Percentiles rank a stretch among this genome's conserved stretches.
Evolutionary conservation across 2,113 vertebrate species (phyloP).

Genomic region (Columba janthina): DNA sequence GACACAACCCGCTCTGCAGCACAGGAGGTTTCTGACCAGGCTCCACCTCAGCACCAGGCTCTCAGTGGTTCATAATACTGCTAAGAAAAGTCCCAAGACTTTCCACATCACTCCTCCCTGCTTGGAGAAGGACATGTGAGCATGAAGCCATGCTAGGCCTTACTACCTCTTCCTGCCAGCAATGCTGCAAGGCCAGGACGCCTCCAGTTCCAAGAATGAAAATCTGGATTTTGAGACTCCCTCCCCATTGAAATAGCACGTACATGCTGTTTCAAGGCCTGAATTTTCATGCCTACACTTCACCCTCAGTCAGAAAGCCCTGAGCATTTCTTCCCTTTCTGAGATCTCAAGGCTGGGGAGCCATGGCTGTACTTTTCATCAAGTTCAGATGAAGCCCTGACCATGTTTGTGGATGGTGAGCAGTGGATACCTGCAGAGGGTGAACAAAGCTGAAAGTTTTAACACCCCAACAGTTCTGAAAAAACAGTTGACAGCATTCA

Average conservation of each 20-base stretch:
- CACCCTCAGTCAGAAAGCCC: background rate
- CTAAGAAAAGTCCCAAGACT: background rate
- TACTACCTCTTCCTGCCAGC: background rate
- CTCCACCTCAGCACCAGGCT: background rate
- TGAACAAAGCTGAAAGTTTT: background rate
- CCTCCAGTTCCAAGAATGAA: background rate
- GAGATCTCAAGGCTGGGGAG: background rate
- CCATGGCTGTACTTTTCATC: background rate
- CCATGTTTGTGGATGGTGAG: background rate
- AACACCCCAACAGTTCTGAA: background rate
- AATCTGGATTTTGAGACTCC: background rate
- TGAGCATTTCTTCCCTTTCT: background rate
- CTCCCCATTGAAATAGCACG: background rate
- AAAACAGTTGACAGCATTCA: background rate
- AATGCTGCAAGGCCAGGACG: background rate
- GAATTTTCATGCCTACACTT: background rate
- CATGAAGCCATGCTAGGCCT: background rate
- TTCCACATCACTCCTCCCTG: background rate
- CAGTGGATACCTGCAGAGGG: rapidly evolving
- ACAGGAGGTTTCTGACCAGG: background rate
- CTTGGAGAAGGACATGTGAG: background rate
- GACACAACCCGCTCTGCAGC: background rate
- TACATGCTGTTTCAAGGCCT: background rate
- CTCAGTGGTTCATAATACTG: background rate
- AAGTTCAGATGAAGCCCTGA: background rate